Conservation (phyloP, 1,140 invertebrate species). For the Listronotus oregonensis region DNA sequence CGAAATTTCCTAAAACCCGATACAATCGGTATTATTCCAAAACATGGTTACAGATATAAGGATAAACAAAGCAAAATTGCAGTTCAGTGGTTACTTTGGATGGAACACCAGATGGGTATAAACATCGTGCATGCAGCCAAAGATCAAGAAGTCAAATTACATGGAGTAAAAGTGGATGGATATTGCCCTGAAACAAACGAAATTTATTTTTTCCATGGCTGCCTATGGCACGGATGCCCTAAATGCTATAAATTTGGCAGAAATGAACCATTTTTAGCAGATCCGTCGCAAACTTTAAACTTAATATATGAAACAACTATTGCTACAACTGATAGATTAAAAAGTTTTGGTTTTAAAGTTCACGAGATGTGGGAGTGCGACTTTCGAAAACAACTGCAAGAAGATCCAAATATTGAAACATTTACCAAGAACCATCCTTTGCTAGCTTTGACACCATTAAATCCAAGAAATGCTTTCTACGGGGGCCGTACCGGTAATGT, state of each 20-base stretch:
- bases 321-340: too few relatives aligned
- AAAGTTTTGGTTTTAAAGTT: too few relatives aligned
- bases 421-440: too few relatives aligned
- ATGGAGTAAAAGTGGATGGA: not conserved
- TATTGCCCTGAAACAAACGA: not conserved
- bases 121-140: slow-evolving; percentile 24
- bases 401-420: too few relatives aligned
- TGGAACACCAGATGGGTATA: not conserved
- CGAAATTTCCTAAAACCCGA: slow-evolving; percentile 27
- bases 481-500: too few relatives aligned
- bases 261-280: not conserved
- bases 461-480: too few relatives aligned
- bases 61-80: slow-evolving; percentile 8
- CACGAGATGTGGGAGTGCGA: too few relatives aligned
- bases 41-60: not conserved
- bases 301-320: not conserved
- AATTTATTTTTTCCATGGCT: not conserved
- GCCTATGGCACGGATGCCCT: not conserved
- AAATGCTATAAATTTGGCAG: not conserved
- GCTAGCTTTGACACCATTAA: too few relatives aligned
- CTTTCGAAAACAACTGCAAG: too few relatives aligned
- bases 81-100: not conserved
- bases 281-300: not conserved
- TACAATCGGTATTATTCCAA: slow-evolving; percentile 29
- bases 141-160: not conserved